Conservation (phyloP, 30 jellyfish, hydroid and myxozoan genomes). For the Cassiopea xamachana region DNA sequence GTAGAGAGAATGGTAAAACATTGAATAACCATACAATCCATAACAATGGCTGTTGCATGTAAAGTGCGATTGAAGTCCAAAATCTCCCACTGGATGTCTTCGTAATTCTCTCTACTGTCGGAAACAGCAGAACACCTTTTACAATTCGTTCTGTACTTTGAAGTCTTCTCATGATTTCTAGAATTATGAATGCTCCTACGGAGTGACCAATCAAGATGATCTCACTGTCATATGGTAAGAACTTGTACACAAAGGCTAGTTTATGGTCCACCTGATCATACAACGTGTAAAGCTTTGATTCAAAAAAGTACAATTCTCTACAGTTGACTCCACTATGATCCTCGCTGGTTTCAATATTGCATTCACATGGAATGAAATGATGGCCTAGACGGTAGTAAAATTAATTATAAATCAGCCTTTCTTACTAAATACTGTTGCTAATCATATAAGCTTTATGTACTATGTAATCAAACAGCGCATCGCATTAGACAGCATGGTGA, state of each 20-base stretch:
- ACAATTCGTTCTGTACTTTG: constrained; percentile 25
- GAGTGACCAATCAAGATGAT: constrained; percentile 76
- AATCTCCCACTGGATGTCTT: constrained; percentile 68
- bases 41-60: constrained; percentile 42
- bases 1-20: constrained; percentile 17
- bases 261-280: constrained; percentile 69
- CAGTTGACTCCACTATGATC: neutral
- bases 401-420: neutral
- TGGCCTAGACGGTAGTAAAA: constrained; percentile 55
- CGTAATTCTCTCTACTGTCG: constrained; percentile 66
- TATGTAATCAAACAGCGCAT: no score
- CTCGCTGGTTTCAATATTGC: constrained; percentile 2
- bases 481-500: no score
- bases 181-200: constrained; percentile 65
- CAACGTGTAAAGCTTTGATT: constrained; percentile 32
- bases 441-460: no score
- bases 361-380: constrained; percentile 48
- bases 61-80: constrained; percentile 67
- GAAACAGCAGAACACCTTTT: constrained; percentile 58
- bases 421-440: neutral
- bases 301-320: neutral
- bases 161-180: constrained; percentile 51
- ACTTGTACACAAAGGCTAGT: constrained; percentile 47
- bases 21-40: constrained; percentile 32
- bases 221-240: constrained; percentile 29